Conservation (phyloP, 2,888 invertebrate species). For the Mythimna vitellina region DNA sequence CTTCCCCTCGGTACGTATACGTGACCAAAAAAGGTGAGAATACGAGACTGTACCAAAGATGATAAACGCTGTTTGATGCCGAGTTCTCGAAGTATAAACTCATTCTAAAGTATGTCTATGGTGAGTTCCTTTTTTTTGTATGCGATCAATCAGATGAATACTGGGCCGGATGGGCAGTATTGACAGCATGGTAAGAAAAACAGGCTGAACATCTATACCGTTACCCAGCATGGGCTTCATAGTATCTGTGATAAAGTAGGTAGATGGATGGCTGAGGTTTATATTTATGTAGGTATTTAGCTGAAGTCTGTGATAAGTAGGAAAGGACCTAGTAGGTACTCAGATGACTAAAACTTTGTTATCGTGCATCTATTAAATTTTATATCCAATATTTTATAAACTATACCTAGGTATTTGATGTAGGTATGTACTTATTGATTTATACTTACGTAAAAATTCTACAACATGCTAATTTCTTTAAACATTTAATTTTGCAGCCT, state of each 20-base stretch:
- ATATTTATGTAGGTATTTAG: neutral
- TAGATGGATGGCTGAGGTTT: neutral
- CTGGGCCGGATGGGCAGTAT: conserved; percentile 29
- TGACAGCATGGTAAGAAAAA: conserved; percentile 32
- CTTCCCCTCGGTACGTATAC: too few species aligned
- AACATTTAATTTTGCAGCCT: neutral
- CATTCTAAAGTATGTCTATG: neutral
- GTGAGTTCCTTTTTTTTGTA: neutral
- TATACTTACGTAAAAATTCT: neutral
- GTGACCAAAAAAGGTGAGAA: too few species aligned
- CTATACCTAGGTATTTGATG: neutral
- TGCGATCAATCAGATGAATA: conserved; percentile 1
- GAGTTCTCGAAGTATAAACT: too few species aligned
- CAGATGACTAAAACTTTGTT: too few species aligned
- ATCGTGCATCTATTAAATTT: neutral
- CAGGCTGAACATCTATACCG: conserved; percentile 17
- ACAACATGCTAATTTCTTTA: conserved; percentile 7
- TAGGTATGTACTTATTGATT: too few species aligned
- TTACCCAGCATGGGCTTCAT: conserved; percentile 13
- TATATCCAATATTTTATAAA: neutral
- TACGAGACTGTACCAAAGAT: too few species aligned
- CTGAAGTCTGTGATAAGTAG: too few species aligned
- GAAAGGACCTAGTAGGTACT: neutral
- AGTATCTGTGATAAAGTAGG: neutral
- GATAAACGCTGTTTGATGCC: too few species aligned